Percentiles rank a stretch among this genome's conserved stretches.
Conservation (phyloP, 2,113 vertebrate genomes). For the Romanogobio albipinnatus region DNA sequence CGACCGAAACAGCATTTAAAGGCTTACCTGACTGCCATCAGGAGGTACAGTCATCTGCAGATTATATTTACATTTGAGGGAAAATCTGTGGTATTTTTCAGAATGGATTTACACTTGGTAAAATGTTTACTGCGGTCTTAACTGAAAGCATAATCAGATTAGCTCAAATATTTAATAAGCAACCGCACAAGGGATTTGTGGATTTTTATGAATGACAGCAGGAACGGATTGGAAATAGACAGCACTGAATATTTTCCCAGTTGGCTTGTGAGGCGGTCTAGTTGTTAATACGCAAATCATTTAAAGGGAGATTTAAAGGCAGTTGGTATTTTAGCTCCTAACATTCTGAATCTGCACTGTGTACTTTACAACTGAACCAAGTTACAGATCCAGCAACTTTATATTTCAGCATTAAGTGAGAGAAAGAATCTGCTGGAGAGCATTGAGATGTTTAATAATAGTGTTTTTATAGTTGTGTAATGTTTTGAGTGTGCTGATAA, state of each 20-base stretch:
- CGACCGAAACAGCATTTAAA: background rate
- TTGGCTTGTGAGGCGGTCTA: background rate
- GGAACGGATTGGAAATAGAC: background rate
- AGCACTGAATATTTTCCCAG: background rate
- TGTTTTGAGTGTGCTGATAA: background rate
- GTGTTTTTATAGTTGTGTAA: background rate
- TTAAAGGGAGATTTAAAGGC: background rate
- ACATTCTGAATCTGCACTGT: background rate
- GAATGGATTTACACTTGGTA: background rate
- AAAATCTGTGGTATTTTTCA: background rate
- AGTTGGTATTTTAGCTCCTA: background rate
- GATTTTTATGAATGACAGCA: background rate
- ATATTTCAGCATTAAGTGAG: background rate
- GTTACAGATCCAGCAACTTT: background rate
- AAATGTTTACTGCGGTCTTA: background rate
- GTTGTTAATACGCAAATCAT: background rate
- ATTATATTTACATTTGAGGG: background rate
- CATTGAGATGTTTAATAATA: background rate
- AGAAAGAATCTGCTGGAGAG: background rate
- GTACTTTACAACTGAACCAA: background rate
- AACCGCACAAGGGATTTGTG: background rate
- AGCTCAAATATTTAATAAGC: background rate
- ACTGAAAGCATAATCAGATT: conserved; percentile 10
- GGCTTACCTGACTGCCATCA: background rate
- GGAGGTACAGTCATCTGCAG: background rate